Conservation (phyloP, 2,888 invertebrate genomes). For the Drosophila formosana region DNA sequence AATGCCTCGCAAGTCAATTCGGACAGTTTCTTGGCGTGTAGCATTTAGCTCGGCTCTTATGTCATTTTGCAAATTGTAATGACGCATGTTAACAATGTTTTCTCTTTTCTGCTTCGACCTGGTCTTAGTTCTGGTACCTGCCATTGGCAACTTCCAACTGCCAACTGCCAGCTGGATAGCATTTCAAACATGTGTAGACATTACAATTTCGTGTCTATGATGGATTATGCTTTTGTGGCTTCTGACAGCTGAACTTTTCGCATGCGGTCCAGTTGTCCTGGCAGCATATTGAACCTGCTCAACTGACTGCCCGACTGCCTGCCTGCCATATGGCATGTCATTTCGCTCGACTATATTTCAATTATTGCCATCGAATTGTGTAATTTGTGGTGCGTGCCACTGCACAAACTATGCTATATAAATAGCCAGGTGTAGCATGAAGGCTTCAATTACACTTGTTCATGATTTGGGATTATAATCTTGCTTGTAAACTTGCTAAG, state of each 20-base stretch:
- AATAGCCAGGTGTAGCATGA: conserved; percentile 1
- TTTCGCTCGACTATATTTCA: conserved; percentile 50
- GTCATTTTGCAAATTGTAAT: conserved; percentile 80
- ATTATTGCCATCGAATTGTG: conserved; percentile 66
- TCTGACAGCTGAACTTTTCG: conserved; percentile 61
- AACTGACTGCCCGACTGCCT: not conserved
- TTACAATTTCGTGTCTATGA: conserved; percentile 67
- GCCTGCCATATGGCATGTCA: conserved; percentile 26
- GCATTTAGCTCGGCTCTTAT: conserved; percentile 39
- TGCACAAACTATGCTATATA: conserved; percentile 16
- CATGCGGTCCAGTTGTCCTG: conserved; percentile 1
- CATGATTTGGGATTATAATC: conserved; percentile 22
- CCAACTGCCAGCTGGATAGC: conserved; percentile 26
- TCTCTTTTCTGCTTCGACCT: conserved; percentile 32
- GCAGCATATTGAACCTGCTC: conserved; percentile 25
- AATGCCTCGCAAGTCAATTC: not conserved
- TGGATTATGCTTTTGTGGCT: conserved; percentile 71
- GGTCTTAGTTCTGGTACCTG: conserved; percentile 12
- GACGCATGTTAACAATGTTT: conserved; percentile 82
- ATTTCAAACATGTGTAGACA: conserved; percentile 48
- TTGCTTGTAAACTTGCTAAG: conserved; percentile 19
- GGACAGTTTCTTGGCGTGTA: conserved; percentile 3
- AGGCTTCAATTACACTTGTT: conserved; percentile 12
- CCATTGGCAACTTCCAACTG: conserved; percentile 6
- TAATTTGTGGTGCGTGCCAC: conserved; percentile 57